Conservation (phyloP, 2,888 invertebrate species). For the Cerceris rybyensis region DNA sequence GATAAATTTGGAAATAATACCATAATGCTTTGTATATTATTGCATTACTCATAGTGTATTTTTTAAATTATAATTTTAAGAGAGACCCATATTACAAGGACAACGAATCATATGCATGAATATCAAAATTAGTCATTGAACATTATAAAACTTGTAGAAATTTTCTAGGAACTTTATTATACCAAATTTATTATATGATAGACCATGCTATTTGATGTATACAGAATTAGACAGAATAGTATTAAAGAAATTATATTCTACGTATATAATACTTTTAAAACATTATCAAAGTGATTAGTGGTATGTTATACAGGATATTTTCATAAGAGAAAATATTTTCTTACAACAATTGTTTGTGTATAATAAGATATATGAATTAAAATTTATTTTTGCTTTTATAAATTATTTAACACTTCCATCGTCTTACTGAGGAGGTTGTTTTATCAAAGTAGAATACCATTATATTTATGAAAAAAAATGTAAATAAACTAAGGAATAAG, state of each 20-base stretch:
- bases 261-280: too few species aligned
- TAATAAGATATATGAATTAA: neutral
- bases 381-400: neutral
- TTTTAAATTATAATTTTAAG: conserved; percentile 41
- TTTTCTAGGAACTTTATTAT: conserved; percentile 50
- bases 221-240: neutral
- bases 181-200: conserved; percentile 18
- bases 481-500: neutral
- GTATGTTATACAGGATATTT: too few species aligned
- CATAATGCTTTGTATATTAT: conserved; percentile 76
- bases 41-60: conserved; percentile 63
- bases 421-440: neutral
- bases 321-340: neutral
- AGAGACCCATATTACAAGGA: conserved; percentile 30
- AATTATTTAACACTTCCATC: neutral
- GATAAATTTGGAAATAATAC: conserved; percentile 42
- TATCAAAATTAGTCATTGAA: conserved; percentile 52
- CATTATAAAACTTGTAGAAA: conserved; percentile 34
- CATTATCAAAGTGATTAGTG: too few species aligned
- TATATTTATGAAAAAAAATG: neutral
- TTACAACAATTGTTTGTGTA: neutral
- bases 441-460: neutral
- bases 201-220: neutral
- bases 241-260: too few species aligned
- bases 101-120: conserved; percentile 47